Conservation (phyloP, 2,888 invertebrate genomes). For the Drosophila rellima region DNA sequence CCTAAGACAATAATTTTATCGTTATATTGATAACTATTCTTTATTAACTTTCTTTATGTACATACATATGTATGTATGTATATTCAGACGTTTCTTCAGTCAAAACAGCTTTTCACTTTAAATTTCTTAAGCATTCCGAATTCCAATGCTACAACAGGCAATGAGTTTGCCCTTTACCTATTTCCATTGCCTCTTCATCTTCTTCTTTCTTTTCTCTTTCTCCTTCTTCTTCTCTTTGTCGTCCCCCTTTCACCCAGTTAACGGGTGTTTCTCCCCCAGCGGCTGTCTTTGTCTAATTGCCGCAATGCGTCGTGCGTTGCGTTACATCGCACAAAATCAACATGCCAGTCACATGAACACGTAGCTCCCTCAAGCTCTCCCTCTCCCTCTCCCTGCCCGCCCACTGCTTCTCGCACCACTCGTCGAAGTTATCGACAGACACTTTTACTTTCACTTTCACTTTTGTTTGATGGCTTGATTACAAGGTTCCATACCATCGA, state of each 20-base stretch:
- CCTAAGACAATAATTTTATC: no score
- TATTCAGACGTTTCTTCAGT: not conserved
- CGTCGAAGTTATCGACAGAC: slow-evolving; percentile 35
- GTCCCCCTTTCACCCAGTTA: not conserved
- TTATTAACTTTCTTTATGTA: not conserved
- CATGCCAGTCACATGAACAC: slow-evolving; percentile 64
- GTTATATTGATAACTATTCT: not conserved
- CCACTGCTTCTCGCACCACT: no score
- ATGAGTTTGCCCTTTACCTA: slow-evolving; percentile 15
- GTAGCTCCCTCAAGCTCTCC: not conserved
- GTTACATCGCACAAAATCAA: slow-evolving; percentile 56
- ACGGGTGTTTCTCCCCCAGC: slow-evolving; percentile 21
- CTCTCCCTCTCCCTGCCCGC: not conserved
- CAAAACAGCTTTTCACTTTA: not conserved
- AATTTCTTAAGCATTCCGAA: not conserved
- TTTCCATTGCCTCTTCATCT: not conserved
- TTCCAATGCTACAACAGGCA: slow-evolving; percentile 22
- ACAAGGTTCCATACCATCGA: slow-evolving; percentile 40
- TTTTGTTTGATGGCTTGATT: slow-evolving; percentile 62
- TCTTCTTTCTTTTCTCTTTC: not conserved
- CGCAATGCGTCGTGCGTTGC: slow-evolving; percentile 54
- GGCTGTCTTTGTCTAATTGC: slow-evolving; percentile 61
- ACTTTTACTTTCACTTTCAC: slow-evolving; percentile 31
- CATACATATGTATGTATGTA: no score
- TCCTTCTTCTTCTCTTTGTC: not conserved